Evolutionary conservation across 2,888 invertebrate species (phyloP).

Genomic region (Litoditis marina): DNA sequence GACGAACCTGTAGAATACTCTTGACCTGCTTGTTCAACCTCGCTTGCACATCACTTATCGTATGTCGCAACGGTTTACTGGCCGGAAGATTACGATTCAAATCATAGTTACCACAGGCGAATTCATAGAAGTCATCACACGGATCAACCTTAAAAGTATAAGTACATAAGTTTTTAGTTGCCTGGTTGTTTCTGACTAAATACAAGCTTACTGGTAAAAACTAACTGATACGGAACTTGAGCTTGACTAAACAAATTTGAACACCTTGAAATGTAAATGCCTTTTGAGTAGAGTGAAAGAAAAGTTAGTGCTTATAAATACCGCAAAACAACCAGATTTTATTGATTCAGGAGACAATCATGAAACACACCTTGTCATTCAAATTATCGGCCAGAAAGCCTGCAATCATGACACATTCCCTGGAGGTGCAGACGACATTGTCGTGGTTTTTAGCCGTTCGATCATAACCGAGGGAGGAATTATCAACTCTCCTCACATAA

Average conservation of each 20-base stretch:
- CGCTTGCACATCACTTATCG: constrained; percentile 54
- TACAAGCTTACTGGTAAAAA: too few species aligned
- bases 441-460: constrained; percentile 38
- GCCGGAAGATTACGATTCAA: constrained; percentile 51
- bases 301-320: too few species aligned
- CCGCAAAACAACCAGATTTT: too few species aligned
- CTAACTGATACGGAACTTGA: too few species aligned
- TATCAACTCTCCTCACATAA: constrained; percentile 31
- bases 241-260: too few species aligned
- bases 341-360: too few species aligned
- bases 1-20: constrained; percentile 36
- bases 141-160: constrained; percentile 50
- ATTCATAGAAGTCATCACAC: constrained; percentile 59
- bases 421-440: constrained; percentile 52
- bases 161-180: too few species aligned
- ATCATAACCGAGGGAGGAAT: constrained; percentile 42
- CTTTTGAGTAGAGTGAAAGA: too few species aligned
- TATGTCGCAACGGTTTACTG: constrained; percentile 53
- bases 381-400: constrained; percentile 55
- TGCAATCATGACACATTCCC: constrained; percentile 53
- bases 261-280: too few species aligned
- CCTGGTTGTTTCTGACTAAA: too few species aligned
- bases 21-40: constrained; percentile 55
- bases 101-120: constrained; percentile 58
- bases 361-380: constrained; percentile 50